Percentiles rank a stretch among this genome's conserved stretches.
phyloP scores from a whole-genome alignment of 2,797 vertebrate species.

The Leptatherina wallacei region DNA sequence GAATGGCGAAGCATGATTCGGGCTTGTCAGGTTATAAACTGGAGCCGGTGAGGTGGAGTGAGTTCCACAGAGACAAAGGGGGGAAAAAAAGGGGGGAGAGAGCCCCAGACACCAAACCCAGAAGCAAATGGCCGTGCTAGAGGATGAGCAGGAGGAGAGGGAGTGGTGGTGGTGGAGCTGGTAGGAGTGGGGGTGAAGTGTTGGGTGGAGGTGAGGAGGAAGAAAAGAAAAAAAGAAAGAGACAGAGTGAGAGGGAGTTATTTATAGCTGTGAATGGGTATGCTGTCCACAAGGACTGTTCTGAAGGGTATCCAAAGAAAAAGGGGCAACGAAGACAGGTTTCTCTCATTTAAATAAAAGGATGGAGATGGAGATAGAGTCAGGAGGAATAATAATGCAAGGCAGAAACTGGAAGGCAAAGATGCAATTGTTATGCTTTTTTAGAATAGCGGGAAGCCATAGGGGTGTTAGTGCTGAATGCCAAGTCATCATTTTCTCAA shows the following conservation, averaged over 20 bases:
- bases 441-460: slow-evolving; percentile 5
- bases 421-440: slow-evolving; percentile 27
- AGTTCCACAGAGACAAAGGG: slow-evolving; percentile 53
- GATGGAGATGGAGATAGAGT: slow-evolving; percentile 41
- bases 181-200: slow-evolving; percentile 23
- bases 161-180: slow-evolving; percentile 35
- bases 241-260: slow-evolving; percentile 66
- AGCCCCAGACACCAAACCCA: slow-evolving; percentile 70
- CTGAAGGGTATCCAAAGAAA: slow-evolving; percentile 83
- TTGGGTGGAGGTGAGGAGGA: slow-evolving; percentile 37
- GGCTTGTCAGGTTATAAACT: slow-evolving; percentile 61
- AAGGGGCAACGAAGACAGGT: slow-evolving; percentile 68
- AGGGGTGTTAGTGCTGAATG: slow-evolving; percentile 5
- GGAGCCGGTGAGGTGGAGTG: slow-evolving; percentile 43
- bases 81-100: slow-evolving; percentile 49
- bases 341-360: slow-evolving; percentile 76
- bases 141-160: slow-evolving; percentile 61
- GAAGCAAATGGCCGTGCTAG: slow-evolving; percentile 67
- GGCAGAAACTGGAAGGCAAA: slow-evolving; percentile 26
- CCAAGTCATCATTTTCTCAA: slow-evolving; percentile 39
- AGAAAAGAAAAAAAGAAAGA: slow-evolving; percentile 11
- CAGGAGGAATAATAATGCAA: slow-evolving; percentile 40
- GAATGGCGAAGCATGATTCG: slow-evolving; percentile 46
- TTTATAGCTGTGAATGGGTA: slow-evolving; percentile 85
- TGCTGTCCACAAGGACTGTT: slow-evolving; percentile 82